phyloP scores from a whole-genome alignment of 2,113 vertebrate species.

The Zosterops japonicus region DNA sequence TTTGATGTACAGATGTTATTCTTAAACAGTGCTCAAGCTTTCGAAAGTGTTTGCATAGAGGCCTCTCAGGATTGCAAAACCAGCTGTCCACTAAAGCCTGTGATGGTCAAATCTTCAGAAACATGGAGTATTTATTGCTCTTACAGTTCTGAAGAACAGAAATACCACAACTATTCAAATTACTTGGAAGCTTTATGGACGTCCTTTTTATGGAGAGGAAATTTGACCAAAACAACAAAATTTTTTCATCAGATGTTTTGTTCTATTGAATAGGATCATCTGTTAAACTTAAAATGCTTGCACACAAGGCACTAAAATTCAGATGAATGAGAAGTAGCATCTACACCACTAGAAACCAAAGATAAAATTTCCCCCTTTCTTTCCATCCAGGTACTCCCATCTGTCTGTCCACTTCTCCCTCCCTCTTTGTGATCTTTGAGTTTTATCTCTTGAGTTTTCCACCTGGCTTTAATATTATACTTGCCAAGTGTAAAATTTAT shows the following conservation, averaged over 20 bases:
- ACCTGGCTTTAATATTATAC: neutral
- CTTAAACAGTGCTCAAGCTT: neutral
- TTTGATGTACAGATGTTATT: neutral
- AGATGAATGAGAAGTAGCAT: neutral
- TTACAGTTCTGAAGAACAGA: neutral
- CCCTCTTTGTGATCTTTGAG: neutral
- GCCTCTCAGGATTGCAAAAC: neutral
- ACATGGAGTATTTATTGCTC: neutral
- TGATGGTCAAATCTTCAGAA: neutral
- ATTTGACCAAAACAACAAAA: neutral
- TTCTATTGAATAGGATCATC: neutral
- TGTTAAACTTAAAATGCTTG: neutral
- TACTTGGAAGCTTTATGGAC: neutral
- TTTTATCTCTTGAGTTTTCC: neutral
- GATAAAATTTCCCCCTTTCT: neutral
- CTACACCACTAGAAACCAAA: neutral
- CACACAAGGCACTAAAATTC: neutral
- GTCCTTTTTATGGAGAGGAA: neutral
- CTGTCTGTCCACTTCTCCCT: rapidly evolving
- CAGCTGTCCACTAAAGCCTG: neutral
- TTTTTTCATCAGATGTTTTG: neutral
- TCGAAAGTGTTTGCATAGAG: neutral
- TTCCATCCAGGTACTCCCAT: neutral
- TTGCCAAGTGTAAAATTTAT: neutral
- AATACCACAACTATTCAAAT: neutral